These are phyloP conservation scores for Neodiprion virginianus DNA, from an alignment of 1,140 invertebrate genomes.

Conservation along the genomic window DNA sequence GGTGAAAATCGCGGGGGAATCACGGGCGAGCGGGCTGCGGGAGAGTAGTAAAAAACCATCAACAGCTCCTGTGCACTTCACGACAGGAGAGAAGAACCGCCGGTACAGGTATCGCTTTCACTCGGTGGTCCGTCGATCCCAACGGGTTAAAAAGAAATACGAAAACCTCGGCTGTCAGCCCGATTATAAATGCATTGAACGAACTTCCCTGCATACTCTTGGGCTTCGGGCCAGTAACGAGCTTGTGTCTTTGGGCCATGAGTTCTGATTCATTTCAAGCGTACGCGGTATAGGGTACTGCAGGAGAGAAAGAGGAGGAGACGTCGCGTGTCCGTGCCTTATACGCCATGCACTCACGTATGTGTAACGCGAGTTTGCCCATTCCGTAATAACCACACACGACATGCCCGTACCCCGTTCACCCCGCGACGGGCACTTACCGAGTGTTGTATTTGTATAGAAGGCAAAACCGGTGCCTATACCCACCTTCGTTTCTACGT, in stretches of 20 bases:
- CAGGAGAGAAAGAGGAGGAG: not conserved
- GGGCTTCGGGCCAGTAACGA: not conserved
- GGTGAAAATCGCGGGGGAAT: not conserved
- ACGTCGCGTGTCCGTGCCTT: not conserved
- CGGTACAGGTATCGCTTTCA: not conserved
- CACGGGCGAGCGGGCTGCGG: not conserved
- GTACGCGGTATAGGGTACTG: not conserved
- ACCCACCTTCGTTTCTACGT: not conserved
- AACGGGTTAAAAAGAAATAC: not conserved
- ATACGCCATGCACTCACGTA: not conserved
- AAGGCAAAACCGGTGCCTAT: not conserved
- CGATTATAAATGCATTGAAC: constrained; percentile 2
- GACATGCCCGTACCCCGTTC: not conserved
- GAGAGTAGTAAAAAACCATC: not conserved
- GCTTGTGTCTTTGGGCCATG: not conserved
- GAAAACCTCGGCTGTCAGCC: not conserved
- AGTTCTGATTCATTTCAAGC: not conserved
- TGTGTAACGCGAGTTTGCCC: no score
- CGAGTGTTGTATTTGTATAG: not conserved
- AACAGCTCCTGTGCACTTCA: not conserved
- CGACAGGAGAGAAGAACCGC: not conserved
- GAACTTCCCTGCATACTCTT: no score
- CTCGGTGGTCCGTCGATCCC: not conserved
- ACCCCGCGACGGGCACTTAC: not conserved
- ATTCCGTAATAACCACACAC: not conserved